phyloP scores from a whole-genome alignment of 2,888 invertebrate genomes.

The Napeogenes inachia region DNA sequence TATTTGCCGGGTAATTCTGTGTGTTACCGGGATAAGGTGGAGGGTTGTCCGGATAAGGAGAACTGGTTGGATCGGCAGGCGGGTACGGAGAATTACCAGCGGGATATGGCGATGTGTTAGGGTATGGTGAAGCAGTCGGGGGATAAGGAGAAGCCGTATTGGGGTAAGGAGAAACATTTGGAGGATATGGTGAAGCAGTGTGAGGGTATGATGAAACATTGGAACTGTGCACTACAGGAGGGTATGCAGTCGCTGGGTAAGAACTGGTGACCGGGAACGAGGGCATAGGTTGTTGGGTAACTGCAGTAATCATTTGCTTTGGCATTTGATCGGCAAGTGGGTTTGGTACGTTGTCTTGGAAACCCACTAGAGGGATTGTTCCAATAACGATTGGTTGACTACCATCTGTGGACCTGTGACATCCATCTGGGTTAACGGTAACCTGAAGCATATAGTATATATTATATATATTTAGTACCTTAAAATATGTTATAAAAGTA shows the following conservation, averaged over 20 bases:
- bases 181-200: slow-evolving; percentile 34
- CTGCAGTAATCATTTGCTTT: slow-evolving; percentile 21
- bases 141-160: slow-evolving; percentile 32
- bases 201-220: slow-evolving; percentile 32
- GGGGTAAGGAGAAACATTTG: slow-evolving; percentile 30
- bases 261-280: slow-evolving; percentile 30
- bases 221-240: slow-evolving; percentile 26
- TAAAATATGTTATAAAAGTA: background rate
- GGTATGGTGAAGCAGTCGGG: slow-evolving; percentile 21
- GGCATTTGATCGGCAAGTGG: slow-evolving; percentile 45
- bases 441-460: slow-evolving; percentile 40
- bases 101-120: slow-evolving; percentile 23
- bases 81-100: slow-evolving; percentile 27
- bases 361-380: slow-evolving; percentile 49
- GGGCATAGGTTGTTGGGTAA: slow-evolving; percentile 42
- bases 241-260: slow-evolving; percentile 23
- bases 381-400: slow-evolving; percentile 48
- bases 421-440: slow-evolving; percentile 44
- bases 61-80: slow-evolving; percentile 19
- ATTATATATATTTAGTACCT: background rate
- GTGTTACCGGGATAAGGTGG: slow-evolving; percentile 21
- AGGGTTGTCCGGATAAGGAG: slow-evolving; percentile 14
- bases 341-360: slow-evolving; percentile 41
- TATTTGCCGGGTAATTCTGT: slow-evolving; percentile 5
- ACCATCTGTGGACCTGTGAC: slow-evolving; percentile 47